Conservation (phyloP, 1,140 invertebrate species). For the Cotesia typhae region DNA sequence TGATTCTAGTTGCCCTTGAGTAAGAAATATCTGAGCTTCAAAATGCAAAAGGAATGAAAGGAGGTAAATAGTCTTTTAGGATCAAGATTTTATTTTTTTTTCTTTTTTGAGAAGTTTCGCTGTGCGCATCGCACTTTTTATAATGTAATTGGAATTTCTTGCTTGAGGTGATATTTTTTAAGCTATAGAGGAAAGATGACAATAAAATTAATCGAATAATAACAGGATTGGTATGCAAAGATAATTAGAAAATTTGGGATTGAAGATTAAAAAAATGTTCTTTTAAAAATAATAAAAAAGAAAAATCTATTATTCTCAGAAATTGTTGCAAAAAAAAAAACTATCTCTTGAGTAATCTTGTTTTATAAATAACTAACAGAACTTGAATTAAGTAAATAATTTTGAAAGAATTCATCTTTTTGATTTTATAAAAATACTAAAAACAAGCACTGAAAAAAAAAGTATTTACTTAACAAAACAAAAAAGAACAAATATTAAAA, state of each 20-base stretch:
- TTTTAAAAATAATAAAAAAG: too few relatives aligned
- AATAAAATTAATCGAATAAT: background rate
- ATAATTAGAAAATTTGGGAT: background rate
- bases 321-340: too few relatives aligned
- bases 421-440: too few relatives aligned
- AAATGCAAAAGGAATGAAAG: background rate
- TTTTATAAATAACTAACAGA: too few relatives aligned
- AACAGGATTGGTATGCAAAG: background rate
- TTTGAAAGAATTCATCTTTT: too few relatives aligned
- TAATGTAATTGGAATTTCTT: conserved; percentile 16
- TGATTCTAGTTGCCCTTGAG: conserved; percentile 15
- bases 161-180: background rate
- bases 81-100: background rate
- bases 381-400: too few relatives aligned
- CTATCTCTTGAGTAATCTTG: too few relatives aligned
- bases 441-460: too few relatives aligned
- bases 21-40: background rate
- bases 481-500: too few relatives aligned
- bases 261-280: background rate
- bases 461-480: too few relatives aligned
- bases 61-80: background rate
- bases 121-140: background rate
- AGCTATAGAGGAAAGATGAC: background rate
- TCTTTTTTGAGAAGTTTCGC: background rate
- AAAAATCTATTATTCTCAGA: too few relatives aligned